Conservation (phyloP, 2,888 invertebrate genomes). For the Sthenelais limicola region DNA sequence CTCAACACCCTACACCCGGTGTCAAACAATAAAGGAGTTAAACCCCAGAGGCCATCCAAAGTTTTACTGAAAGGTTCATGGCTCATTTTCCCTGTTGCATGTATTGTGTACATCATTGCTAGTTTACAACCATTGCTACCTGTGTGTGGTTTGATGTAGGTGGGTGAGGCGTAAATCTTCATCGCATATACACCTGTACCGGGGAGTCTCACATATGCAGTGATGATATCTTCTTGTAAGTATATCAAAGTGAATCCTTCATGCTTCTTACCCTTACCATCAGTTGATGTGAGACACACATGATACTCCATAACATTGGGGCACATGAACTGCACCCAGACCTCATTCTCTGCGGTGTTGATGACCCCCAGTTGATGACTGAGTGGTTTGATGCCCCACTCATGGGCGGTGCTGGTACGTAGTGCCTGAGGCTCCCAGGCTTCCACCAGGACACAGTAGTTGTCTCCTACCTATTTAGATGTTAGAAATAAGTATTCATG, state of each 20-base stretch:
- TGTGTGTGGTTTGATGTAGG: slow-evolving; percentile 4
- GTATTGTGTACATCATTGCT: slow-evolving; percentile 19
- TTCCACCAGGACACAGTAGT: neutral
- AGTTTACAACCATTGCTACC: slow-evolving; percentile 18
- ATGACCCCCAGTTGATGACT: slow-evolving; percentile 25
- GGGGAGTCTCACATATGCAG: slow-evolving; percentile 12
- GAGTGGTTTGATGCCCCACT: slow-evolving; percentile 26
- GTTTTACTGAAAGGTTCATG: slow-evolving; percentile 16
- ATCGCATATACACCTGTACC: slow-evolving; percentile 5
- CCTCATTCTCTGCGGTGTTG: slow-evolving; percentile 20
- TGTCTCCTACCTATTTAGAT: too few relatives aligned
- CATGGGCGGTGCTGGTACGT: neutral
- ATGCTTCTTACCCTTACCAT: neutral
- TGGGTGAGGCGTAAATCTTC: neutral
- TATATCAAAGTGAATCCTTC: slow-evolving; percentile 8
- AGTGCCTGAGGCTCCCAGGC: neutral
- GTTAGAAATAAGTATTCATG: too few relatives aligned
- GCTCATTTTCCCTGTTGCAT: neutral
- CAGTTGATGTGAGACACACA: slow-evolving; percentile 6
- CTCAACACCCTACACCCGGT: slow-evolving; percentile 16
- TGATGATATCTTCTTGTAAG: slow-evolving; percentile 16
- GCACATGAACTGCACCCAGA: slow-evolving; percentile 30
- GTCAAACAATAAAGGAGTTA: slow-evolving; percentile 13
- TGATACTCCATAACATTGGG: slow-evolving; percentile 35
- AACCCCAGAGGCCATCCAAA: slow-evolving; percentile 25